These are phyloP conservation scores for Panagrolaimus sp. DNA, from an alignment of 1,140 invertebrate genomes.

Conservation along the genomic window DNA sequence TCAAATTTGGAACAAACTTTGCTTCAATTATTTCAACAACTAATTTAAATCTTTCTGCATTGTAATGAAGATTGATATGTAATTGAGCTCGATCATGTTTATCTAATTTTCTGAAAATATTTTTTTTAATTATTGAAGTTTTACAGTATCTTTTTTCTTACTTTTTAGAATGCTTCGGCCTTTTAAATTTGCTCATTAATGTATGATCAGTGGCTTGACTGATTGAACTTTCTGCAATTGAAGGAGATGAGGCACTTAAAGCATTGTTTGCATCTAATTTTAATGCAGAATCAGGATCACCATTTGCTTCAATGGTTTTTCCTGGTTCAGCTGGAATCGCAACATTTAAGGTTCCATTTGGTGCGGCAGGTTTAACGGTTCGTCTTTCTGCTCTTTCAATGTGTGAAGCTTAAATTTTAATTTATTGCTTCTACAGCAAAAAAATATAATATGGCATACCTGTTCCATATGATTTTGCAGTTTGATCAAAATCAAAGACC, in stretches of 20 bases:
- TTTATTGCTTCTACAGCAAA: constrained; percentile 20
- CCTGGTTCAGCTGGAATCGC: constrained; percentile 24
- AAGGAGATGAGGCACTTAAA: constrained; percentile 4
- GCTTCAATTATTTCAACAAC: constrained; percentile 30
- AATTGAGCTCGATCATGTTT: constrained; percentile 36
- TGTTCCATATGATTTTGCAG: constrained; percentile 34
- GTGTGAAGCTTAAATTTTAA: constrained; percentile 35
- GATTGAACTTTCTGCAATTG: constrained; percentile 14
- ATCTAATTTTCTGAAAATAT: constrained; percentile 4
- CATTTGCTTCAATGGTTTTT: constrained; percentile 16
- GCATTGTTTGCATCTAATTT: constrained; percentile 28
- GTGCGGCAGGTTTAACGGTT: not conserved
- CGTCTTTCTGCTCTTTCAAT: constrained; percentile 47
- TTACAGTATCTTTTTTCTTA: not conserved
- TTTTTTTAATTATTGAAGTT: not conserved
- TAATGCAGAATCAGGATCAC: constrained; percentile 32
- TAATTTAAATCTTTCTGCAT: constrained; percentile 42
- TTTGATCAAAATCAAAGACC: constrained; percentile 20
- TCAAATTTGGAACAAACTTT: too few species aligned
- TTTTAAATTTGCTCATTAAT: constrained; percentile 18
- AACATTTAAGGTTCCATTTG: constrained; percentile 14
- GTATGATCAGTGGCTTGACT: constrained; percentile 12
- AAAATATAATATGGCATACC: constrained; percentile 11
- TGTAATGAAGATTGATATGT: constrained; percentile 35
- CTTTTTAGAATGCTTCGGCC: constrained; percentile 22